phyloP scores from a whole-genome alignment of 2,888 invertebrate species.

The Drosophila phalerata region DNA sequence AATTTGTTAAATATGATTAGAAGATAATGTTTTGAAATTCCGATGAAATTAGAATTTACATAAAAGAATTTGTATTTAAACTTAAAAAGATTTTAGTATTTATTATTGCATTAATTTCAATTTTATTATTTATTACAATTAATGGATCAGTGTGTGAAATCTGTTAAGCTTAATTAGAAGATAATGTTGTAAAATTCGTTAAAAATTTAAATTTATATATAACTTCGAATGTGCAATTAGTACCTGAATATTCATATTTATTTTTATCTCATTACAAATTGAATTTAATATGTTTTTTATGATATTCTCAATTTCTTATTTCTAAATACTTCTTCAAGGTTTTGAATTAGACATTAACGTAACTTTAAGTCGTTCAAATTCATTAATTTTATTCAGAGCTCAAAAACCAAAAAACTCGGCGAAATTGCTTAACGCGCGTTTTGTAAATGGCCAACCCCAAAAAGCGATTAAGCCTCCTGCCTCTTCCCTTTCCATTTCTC shows the following conservation, averaged over 20 bases:
- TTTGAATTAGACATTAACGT: neutral
- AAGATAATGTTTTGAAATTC: neutral
- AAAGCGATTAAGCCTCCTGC: constrained; percentile 8
- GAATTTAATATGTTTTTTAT: neutral
- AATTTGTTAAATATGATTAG: neutral
- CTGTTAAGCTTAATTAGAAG: no score
- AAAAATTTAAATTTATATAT: neutral
- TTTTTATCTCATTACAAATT: neutral
- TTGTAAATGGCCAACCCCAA: constrained; percentile 67
- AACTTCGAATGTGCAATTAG: neutral
- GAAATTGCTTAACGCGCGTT: constrained; percentile 73
- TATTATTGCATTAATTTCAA: no score
- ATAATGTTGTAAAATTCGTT: neutral
- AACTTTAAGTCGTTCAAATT: constrained; percentile 48
- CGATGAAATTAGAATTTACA: neutral
- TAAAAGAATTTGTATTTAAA: neutral
- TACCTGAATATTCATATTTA: neutral
- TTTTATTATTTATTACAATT: no score
- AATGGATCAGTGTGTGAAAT: no score
- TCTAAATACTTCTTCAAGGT: neutral
- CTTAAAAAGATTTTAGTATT: neutral
- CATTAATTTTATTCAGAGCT: constrained; percentile 60
- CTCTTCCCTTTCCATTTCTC: neutral
- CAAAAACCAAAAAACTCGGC: constrained; percentile 34
- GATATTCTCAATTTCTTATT: neutral